Evolutionary conservation across 1,140 invertebrate genomes (phyloP), one percentile per base, ranked within the genome.

Genomic region (Adoxophyes honmai): DNA sequence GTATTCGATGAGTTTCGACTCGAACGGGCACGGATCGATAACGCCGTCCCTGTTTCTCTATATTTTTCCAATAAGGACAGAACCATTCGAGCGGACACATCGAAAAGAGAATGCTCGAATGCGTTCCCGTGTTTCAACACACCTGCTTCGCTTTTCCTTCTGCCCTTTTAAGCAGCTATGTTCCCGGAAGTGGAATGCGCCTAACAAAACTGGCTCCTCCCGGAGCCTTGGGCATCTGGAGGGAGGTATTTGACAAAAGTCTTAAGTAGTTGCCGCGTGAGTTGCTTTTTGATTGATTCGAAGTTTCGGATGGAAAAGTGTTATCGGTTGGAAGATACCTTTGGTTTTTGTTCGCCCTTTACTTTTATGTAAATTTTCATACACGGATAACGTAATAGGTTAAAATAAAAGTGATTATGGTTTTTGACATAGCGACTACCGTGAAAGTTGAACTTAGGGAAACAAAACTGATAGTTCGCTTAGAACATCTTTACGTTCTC

Each of bases 51-150:
- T 39, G 63, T 66, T 66, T 61, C 59, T 59, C 56, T 63, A 65
- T 71, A 71, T 71, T 71, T 65, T 65, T 63, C 65, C 65, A 71
- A 71, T 71, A 71, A 71, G 60, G 38, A 58, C 59, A 36, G 54
- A 59, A 39, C 18, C 58, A 59, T 54, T 65, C 52, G 56, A 67
- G 66, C 60, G 62, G 38, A 62, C 56, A 55, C 59, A 35, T 55
- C 57, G 58, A 55, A 52, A 37, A 55, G 42, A 14, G 56, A 59
- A 64, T 62, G 67, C 64, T 70, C 34, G 39, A 57, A 36, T 64
- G 67, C 39, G 37, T 60, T 34, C 39, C 15, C 64, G 16, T 64
- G 61, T 70, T 66, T 63, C 58, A 68, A 63, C 65, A 67, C 65
- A 48, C 42, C 42, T 48, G 42, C 18, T 18, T 13, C 42, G 42